These are phyloP conservation scores for Macrotrachela quadricornifera DNA, from an alignment of 1,140 invertebrate species.

Conservation along the genomic window DNA sequence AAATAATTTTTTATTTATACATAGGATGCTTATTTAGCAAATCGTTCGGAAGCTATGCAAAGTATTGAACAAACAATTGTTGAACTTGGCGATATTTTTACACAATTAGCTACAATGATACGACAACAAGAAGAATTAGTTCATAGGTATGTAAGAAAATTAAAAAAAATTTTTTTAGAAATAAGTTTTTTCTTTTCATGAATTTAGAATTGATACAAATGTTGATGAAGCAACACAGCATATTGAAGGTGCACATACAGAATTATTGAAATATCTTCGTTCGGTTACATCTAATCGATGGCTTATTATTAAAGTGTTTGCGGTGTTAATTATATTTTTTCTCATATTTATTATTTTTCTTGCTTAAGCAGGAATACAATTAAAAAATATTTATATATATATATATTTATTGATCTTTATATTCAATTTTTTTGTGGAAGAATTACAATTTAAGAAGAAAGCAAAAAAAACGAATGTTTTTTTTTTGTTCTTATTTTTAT, in stretches of 20 bases:
- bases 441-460: no score
- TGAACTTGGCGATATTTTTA: conserved; percentile 88
- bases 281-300: conserved; percentile 88
- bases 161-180: neutral
- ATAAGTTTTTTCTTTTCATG: no score
- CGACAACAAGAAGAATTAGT: conserved; percentile 98
- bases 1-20: no score
- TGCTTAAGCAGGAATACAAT: conserved; percentile 22
- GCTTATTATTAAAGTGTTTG: conserved; percentile 99
- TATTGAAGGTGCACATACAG: conserved; percentile 83
- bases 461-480: no score
- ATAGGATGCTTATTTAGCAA: conserved; percentile 64
- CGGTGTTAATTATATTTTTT: conserved; percentile 91
- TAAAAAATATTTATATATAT: no score
- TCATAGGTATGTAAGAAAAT: conserved; percentile 27
- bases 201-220: conserved; percentile 83
- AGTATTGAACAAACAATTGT: conserved; percentile 97
- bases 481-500: no score
- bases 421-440: no score
- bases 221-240: conserved; percentile 83
- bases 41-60: conserved; percentile 87
- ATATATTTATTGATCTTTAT: no score
- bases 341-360: conserved; percentile 88
- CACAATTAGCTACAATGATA: conserved; percentile 90
- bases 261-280: conserved; percentile 93